Evolutionary conservation across 1,140 invertebrate species (phyloP).

Genomic region (Drosophila gunungcola): DNA sequence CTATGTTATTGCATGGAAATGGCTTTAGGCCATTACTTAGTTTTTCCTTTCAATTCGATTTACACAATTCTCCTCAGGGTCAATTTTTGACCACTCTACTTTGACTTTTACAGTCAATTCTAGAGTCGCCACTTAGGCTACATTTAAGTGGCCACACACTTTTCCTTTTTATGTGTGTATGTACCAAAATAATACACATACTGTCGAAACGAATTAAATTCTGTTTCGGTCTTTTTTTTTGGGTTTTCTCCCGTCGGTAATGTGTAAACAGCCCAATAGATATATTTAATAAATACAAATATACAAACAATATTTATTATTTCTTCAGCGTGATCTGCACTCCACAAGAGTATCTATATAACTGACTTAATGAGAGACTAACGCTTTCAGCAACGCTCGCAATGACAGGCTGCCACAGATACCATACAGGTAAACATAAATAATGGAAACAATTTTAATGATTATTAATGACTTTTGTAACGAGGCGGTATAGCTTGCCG

Average conservation of each 20-base stretch:
- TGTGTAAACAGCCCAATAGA: background rate
- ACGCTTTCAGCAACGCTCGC: too few species aligned
- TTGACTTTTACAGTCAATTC: background rate
- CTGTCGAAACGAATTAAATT: background rate
- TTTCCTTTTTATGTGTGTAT: background rate
- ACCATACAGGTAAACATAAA: too few species aligned
- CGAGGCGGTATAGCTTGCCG: too few species aligned
- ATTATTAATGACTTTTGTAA: too few species aligned
- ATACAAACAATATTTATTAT: constrained; percentile 1
- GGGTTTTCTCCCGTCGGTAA: background rate
- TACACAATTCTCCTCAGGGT: background rate
- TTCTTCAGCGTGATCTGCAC: background rate
- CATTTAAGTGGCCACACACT: background rate
- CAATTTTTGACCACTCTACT: background rate
- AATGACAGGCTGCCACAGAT: too few species aligned
- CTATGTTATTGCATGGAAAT: constrained; percentile 3
- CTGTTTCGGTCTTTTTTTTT: background rate
- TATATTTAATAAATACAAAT: background rate
- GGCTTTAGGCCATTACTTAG: background rate
- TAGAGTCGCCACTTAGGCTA: background rate
- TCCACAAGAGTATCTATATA: too few species aligned
- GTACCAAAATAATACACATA: too few species aligned
- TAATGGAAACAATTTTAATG: too few species aligned
- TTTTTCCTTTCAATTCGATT: background rate
- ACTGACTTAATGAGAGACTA: too few species aligned